phyloP scores from a whole-genome alignment of 2,797 vertebrate species.

The Dryobates pubescens region DNA sequence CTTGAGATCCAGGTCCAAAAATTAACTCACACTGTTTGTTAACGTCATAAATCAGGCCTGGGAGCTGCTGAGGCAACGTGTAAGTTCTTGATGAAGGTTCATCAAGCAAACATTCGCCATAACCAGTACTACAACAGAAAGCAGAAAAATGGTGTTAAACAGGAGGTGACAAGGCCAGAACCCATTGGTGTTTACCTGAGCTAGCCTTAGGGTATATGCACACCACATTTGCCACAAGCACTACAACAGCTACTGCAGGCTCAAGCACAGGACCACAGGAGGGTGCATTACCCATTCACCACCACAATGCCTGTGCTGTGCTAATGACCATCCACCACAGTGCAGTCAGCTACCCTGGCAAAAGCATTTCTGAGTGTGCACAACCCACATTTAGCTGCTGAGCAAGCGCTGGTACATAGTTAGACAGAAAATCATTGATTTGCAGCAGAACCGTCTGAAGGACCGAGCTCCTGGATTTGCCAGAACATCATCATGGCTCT shows the following conservation, averaged over 20 bases:
- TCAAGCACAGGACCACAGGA: neutral
- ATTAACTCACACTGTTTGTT: conserved; percentile 99
- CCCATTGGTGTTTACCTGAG: neutral
- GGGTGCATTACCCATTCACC: neutral
- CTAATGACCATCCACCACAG: neutral
- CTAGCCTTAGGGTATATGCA: neutral
- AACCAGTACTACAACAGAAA: conserved; percentile 93
- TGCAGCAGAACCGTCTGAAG: neutral
- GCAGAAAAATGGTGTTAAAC: conserved; percentile 47
- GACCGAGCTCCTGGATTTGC: neutral
- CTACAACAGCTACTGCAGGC: neutral
- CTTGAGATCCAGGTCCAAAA: conserved; percentile 96
- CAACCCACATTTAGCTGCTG: neutral
- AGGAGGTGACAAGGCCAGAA: neutral
- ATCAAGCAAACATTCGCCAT: conserved; percentile 98
- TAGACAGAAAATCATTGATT: neutral
- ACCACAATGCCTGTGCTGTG: neutral
- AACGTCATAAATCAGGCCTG: conserved; percentile 93
- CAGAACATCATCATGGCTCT: neutral
- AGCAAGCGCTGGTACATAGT: neutral
- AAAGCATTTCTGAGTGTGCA: neutral
- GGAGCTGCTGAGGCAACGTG: conserved; percentile 90
- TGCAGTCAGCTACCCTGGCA: neutral
- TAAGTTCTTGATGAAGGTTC: conserved; percentile 93
- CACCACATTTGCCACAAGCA: neutral